These are phyloP conservation scores for Eucriotettix oculatus DNA, from an alignment of 2,888 invertebrate species.

Conservation along the genomic window DNA sequence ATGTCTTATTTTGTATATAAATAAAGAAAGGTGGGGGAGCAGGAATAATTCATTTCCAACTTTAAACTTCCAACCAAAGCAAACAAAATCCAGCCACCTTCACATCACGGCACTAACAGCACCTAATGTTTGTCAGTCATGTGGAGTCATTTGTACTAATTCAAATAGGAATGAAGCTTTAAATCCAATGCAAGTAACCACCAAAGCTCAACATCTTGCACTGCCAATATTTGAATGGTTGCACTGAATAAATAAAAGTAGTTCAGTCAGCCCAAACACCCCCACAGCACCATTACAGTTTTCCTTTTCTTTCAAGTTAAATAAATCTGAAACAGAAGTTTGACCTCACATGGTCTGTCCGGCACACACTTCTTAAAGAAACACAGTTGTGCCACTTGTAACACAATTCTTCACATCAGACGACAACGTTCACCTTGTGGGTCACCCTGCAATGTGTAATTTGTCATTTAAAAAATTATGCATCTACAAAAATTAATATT, in stretches of 20 bases:
- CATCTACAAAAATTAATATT: not conserved
- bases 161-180: too few relatives aligned
- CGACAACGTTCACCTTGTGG: conserved; percentile 35
- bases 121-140: too few relatives aligned
- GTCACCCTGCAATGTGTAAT: conserved; percentile 22
- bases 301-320: not conserved
- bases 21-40: too few relatives aligned
- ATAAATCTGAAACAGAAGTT: not conserved
- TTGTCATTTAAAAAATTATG: not conserved
- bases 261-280: conserved; percentile 1
- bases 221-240: not conserved
- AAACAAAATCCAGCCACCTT: too few relatives aligned
- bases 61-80: too few relatives aligned
- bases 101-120: too few relatives aligned
- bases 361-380: not conserved
- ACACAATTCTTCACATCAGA: conserved; percentile 28
- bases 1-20: too few relatives aligned
- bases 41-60: too few relatives aligned
- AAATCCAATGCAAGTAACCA: not conserved
- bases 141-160: not conserved
- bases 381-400: not conserved
- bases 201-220: not conserved
- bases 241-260: not conserved
- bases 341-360: not conserved
- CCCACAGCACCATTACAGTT: not conserved